Evolutionary conservation across 2,113 vertebrate genomes (phyloP).

Genomic region (Cebidichthys violaceus): DNA sequence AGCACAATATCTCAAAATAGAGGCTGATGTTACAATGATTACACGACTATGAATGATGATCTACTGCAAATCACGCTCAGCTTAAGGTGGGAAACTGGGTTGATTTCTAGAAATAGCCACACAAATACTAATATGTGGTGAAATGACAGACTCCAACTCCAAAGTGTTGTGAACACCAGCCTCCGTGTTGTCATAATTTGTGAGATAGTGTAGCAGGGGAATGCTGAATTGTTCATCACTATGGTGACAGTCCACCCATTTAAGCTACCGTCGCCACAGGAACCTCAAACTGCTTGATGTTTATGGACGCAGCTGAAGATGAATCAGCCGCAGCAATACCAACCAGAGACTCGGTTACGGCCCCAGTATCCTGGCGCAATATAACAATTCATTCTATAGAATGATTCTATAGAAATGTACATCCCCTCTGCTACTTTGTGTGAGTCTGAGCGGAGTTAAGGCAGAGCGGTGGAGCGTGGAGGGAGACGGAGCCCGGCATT

Average conservation of each 20-base stretch:
- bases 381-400: neutral
- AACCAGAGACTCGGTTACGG: neutral
- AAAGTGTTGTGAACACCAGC: neutral
- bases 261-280: constrained; percentile 27
- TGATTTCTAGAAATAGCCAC: neutral
- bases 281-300: constrained; percentile 37
- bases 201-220: neutral
- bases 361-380: neutral
- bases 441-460: constrained; percentile 8
- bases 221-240: constrained; percentile 43
- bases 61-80: too few relatives aligned
- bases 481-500: constrained; percentile 27
- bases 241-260: constrained; percentile 43
- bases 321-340: constrained; percentile 30
- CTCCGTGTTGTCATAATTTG: constrained; percentile 5
- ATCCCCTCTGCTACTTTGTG: neutral
- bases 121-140: neutral
- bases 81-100: neutral
- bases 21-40: neutral
- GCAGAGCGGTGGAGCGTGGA: constrained; percentile 14
- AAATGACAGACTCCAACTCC: neutral
- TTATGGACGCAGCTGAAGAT: constrained; percentile 8
- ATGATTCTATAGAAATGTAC: neutral
- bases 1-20: neutral
- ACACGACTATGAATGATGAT: neutral